Evolutionary conservation across 1,140 invertebrate species (phyloP), one percentile per base, ranked within the genome.

Genomic region (Leptonema lineaticorne): DNA sequence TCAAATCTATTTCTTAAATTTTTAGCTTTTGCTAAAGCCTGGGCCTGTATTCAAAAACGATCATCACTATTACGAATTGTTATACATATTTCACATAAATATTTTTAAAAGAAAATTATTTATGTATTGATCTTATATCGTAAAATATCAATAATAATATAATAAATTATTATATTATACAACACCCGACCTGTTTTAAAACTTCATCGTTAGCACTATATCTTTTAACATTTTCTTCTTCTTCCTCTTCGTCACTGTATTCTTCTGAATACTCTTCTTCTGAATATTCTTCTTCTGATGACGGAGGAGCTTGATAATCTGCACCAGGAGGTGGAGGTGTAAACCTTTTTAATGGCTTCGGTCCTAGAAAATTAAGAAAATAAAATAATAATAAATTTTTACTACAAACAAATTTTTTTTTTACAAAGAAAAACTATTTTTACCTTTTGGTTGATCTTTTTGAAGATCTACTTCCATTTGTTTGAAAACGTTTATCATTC

Each of bases 1-100:
- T 97, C 95, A 82, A 97, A 97, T 78, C 94, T 94, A 37, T 89
- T 92, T 69, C 90, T 86, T 72, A 98, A 82, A 73, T 92, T 90
- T 76, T 92, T 95, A 22, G 96, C 95, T 69, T 90, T 85, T 18
- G 90, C 91, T 11, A 92, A 85, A 68, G 87, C 89, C 75, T 90
- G 87, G n/a, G 90, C 89, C 84, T 92, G n/a, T n/a, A n/a, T n/a
- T n/a, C n/a, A n/a, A n/a, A n/a, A n/a, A n/a, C n/a, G n/a, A n/a
- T n/a, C n/a, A n/a, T n/a, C n/a, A n/a, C n/a, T n/a, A n/a, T n/a
- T n/a, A n/a, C n/a, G n/a, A n/a, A n/a, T n/a, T n/a, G n/a, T n/a
- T n/a, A n/a, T n/a, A n/a, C n/a, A n/a, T n/a, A n/a, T n/a, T n/a
- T n/a, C n/a, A n/a, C n/a, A n/a, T n/a, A n/a, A n/a, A n/a, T n/a